Percentiles rank a stretch among this genome's conserved stretches.
Evolutionary conservation across 2,113 vertebrate species (phyloP).

Genomic region (Cygnus atratus): DNA sequence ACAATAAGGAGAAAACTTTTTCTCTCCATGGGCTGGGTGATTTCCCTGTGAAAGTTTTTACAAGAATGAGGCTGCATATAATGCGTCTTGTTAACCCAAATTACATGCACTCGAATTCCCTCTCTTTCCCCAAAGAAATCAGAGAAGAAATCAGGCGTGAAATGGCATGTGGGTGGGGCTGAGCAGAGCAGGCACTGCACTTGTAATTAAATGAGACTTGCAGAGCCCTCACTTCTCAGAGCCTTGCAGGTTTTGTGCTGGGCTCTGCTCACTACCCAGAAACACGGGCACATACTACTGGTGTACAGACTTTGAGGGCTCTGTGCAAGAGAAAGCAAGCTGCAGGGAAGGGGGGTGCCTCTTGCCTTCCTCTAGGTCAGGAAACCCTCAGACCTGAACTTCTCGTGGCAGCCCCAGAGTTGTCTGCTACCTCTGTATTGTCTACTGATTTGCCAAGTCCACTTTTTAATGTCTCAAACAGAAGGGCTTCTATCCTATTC

Average conservation of each 20-base stretch:
- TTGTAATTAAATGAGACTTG: slow-evolving; percentile 50
- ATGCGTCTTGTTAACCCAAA: slow-evolving; percentile 74
- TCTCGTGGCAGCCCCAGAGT: background rate
- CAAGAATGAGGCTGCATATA: slow-evolving; percentile 72
- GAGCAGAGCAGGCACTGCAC: slow-evolving; percentile 18
- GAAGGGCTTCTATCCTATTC: accelerated
- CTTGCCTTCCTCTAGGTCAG: background rate
- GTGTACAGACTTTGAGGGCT: accelerated
- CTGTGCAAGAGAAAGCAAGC: background rate
- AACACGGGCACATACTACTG: accelerated
- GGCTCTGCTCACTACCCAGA: background rate
- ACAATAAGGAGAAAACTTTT: slow-evolving; percentile 69
- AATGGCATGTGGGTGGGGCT: slow-evolving; percentile 67
- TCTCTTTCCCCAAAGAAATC: slow-evolving; percentile 73
- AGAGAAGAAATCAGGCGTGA: slow-evolving; percentile 72
- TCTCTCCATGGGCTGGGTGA: slow-evolving; percentile 52
- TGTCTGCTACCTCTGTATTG: background rate
- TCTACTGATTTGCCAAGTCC: background rate
- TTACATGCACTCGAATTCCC: slow-evolving; percentile 73
- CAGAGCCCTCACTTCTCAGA: slow-evolving; percentile 12
- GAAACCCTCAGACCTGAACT: background rate
- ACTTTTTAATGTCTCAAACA: background rate
- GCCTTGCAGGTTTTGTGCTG: background rate
- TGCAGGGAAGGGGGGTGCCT: background rate
- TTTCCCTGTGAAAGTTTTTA: slow-evolving; percentile 73